Evolutionary conservation across 1,140 invertebrate species (phyloP), one percentile per base, ranked within the genome.

Genomic region (silkworm (Bombyx mori)): DNA sequence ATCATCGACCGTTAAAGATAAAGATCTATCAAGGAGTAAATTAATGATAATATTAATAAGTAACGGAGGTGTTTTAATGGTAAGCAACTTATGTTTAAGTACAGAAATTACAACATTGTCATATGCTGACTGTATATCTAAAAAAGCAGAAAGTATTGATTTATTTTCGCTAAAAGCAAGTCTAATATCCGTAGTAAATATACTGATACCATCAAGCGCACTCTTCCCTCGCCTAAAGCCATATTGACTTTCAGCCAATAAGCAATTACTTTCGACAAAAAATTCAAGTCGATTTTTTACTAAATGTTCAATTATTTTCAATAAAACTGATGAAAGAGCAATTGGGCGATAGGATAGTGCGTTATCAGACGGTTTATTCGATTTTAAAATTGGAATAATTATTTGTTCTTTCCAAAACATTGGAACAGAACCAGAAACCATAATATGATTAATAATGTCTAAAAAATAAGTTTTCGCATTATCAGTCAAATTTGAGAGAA

Each of bases 101-200:
- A 65, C 7, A 7, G 57, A 12, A 52, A 68, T 47, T 6, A 54
- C 26, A 8, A 69, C 67, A 54, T 66, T 69, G 43, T 69, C 63
- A 56, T 69, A 69, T 1, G 66, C 66, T 8, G 61, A 44, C 1
- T 55, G 46, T 8, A 69, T 60, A 44, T 66, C 68, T 35, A 62
- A 48, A 10, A 58, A 57, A 42, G 44, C 42, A 42, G 54, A 57
- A 1, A 63, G 12, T 1, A 59, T 6, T 35, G n/a, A 56, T 43
- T 63, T 42, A 43, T 59, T 63, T 12, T 59, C 47, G 8, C 52
- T 52, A 43, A 63, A 59, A 22, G 56, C 48, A 1, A 56, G n/a
- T 42, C 57, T 12, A 63, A 63, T 59, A 44, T 63, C 62, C 1
- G 62, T 54, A 44, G 51, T 50, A 3, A 63, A 51, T 6, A 57